phyloP scores from a whole-genome alignment of 2,113 vertebrate genomes.

The Vimba vimba region DNA sequence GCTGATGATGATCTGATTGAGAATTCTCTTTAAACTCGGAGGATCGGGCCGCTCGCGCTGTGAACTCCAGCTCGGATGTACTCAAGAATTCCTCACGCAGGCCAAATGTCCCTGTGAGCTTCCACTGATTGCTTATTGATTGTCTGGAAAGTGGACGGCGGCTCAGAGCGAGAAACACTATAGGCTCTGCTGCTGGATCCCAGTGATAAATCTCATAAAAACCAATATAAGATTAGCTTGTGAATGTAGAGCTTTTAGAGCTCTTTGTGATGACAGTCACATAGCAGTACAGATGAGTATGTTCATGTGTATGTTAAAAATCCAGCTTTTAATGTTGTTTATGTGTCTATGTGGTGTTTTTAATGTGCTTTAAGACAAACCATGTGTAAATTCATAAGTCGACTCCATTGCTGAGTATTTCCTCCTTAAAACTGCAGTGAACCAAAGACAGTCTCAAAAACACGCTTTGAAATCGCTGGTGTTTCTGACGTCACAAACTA shows the following conservation, averaged over 20 bases:
- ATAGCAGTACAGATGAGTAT: neutral
- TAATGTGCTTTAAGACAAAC: too few species aligned
- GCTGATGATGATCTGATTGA: slow-evolving; percentile 60
- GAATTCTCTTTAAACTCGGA: slow-evolving; percentile 54
- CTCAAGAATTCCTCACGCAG: slow-evolving; percentile 28
- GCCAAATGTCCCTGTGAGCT: slow-evolving; percentile 32
- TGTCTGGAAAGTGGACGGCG: neutral
- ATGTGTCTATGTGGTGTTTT: too few species aligned
- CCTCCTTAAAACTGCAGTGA: too few species aligned
- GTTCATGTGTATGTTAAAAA: neutral
- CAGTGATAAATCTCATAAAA: slow-evolving; percentile 7
- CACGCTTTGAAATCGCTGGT: too few species aligned
- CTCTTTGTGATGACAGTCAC: slow-evolving; percentile 9
- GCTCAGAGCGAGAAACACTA: slow-evolving; percentile 3
- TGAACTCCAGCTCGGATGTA: slow-evolving; percentile 46
- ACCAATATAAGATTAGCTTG: slow-evolving; percentile 34
- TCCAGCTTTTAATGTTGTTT: too few species aligned
- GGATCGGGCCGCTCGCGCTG: slow-evolving; percentile 48
- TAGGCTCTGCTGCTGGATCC: slow-evolving; percentile 1
- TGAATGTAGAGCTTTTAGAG: slow-evolving; percentile 36
- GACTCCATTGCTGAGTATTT: too few species aligned
- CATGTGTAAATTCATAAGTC: too few species aligned
- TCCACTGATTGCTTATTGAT: slow-evolving; percentile 53
- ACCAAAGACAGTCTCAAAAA: too few species aligned
- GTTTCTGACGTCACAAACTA: too few species aligned